Evolutionary conservation across 2,888 invertebrate genomes (phyloP), one percentile per base, ranked within the genome.

Genomic region (Philereme vetulata): DNA sequence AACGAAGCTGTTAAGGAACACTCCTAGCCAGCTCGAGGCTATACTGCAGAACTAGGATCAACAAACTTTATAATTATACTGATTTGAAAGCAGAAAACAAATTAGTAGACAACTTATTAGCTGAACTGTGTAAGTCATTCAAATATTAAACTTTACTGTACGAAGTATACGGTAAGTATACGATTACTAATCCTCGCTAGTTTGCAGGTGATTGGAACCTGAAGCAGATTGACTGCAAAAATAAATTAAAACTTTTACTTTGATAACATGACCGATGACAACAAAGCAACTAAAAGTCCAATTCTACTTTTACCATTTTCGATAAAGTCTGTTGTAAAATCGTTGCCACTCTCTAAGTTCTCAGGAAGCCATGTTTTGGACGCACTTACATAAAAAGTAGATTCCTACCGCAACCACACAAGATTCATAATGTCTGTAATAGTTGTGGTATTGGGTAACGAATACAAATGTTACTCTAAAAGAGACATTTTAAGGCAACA

Each of bases 1-100:
- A 79, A 78, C 74, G 72, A 74, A 80, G 73, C 74, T 72, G 74
- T 75, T 74, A 68, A 73, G 66, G 62, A 73, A 70, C 63, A 60
- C 59, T 71, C 56, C 72, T 71, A 66, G 57, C 68, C 59, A 52
- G 67, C 65, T 59, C 62, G 66, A 60, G 65, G 64, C 65, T 63
- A 58, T 69, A 53, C 47, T 62, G 56, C 64, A 54, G 51, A 65
- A 61, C 64, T 57, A 62, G 61, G 65, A 51, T 51, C 47, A 45
- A 57, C 46, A 38, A 59, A 60, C 55, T 51, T 60, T 52, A 45
- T 51, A 10, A 40, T n/a, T 47, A 34, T 11, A 6, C 32, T 44
- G 32, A 32, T 46, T 46, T 38, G 53, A 46, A 21, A 21, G 2
- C 21, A 21, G 35, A 36, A 36, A 36, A 36, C 35, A 36, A 1